Evolutionary conservation across 2,888 invertebrate species (phyloP), one percentile per base, ranked within the genome.

Genomic region (Sphaerophoria taeniata): DNA sequence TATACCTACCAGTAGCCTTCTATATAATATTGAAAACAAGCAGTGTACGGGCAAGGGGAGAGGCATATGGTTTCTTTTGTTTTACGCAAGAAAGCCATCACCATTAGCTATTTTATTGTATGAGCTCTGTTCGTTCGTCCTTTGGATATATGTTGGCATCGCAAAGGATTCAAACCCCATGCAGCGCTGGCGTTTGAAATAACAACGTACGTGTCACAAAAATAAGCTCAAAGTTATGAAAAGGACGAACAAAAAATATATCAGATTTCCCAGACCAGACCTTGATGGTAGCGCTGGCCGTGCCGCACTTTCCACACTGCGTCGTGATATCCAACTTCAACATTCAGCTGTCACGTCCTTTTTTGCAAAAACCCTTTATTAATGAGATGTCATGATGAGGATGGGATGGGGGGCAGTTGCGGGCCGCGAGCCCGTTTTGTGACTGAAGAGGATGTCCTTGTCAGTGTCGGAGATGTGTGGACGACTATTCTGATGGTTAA

Each of bases 61-160:
- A 75, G 70, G 73, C 85, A 81, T 85, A 85, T 77, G 85, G 76
- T 81, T 85, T 85, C 85, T 85, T 85, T 85, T 85, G 85, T 85
- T 85, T 73, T 47, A 81, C 76, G 58, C 61, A 85, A 85, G 76
- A 45, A 24, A 85, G 69, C 85, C 80, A 70, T 63, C 77, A 71
- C 77, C 78, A 79, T 79, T 80, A 81, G 85, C 85, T 76, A 69
- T 81, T 72, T 67, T 71, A 80, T 77, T 81, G 72, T 80, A 71
- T 43, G 72, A 76, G 63, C 75, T 61, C 72, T 53, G 11, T 43
- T 24, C 24, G 63, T 70, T 69, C 61, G 73, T 70, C 79, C 73
- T 65, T 51, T 74, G 55, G 60, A 77, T 82, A 70, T 69, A 43
- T 65, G 71, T 76, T 56, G 47, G 67, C 77, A 82, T 67, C 72